Evolutionary conservation across 2,888 invertebrate species (phyloP).

Genomic region (Synergus japonicus): DNA sequence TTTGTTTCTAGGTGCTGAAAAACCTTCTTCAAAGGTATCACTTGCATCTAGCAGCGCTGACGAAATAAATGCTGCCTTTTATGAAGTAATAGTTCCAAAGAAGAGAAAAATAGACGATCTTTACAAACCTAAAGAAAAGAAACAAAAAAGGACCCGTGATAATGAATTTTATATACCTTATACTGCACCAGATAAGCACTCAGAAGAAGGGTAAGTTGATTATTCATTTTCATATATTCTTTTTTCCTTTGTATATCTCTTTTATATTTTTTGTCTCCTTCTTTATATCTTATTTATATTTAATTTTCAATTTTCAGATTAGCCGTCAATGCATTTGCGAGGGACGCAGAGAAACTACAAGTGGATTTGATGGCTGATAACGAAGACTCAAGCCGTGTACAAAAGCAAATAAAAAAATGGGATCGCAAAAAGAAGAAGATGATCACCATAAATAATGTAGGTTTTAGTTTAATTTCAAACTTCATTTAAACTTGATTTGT

Average conservation of each 20-base stretch:
- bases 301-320: conserved; percentile 77
- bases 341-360: conserved; percentile 87
- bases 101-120: conserved; percentile 80
- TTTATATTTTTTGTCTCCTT: neutral
- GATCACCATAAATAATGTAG: conserved; percentile 85
- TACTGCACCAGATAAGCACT: conserved; percentile 89
- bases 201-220: conserved; percentile 85
- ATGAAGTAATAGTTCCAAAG: conserved; percentile 80
- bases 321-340: conserved; percentile 88
- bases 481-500: conserved; percentile 19
- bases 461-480: conserved; percentile 54
- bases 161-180: conserved; percentile 94
- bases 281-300: conserved; percentile 20
- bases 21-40: conserved; percentile 48
- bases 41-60: conserved; percentile 78
- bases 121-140: conserved; percentile 80
- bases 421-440: conserved; percentile 98
- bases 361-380: conserved; percentile 93
- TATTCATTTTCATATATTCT: conserved; percentile 23
- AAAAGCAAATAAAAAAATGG: conserved; percentile 87
- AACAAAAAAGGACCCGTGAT: conserved; percentile 79
- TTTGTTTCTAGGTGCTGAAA: conserved; percentile 9
- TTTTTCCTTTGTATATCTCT: neutral
- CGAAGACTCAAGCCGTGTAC: conserved; percentile 81
- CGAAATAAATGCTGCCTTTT: conserved; percentile 81